Evolutionary conservation across 2,888 invertebrate genomes (phyloP), one percentile per base, ranked within the genome.

Genomic region (Leptinotarsa tumamoca): DNA sequence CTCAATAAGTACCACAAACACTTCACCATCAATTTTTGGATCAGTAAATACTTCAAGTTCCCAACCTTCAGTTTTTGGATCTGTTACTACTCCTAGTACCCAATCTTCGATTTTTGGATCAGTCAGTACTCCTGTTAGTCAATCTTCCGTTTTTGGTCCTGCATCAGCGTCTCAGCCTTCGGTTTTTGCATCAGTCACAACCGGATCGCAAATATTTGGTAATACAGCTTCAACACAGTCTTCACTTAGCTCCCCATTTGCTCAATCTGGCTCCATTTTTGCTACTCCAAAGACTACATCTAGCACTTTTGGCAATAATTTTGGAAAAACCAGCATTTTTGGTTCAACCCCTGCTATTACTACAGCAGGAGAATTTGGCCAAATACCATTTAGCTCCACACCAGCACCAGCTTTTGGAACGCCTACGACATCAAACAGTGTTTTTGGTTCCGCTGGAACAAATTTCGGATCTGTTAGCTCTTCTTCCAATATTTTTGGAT

Each of bases 361-460:
- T 54, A 80, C 79, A 76, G 68, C 72, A 27, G 80, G 80, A 81
- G 81, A 80, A 23, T 66, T 78, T 51, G 61, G 63, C 17, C 33
- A 63, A 43, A 5, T 75, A 51, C 72, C 78, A 21, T 69, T 69
- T 18, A 23, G 69, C 21, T 17, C 69, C 56, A 70, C 75, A 63
- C 79, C 90, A 21, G 86, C 84, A 18, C 63, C 87, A 74, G 88
- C 76, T 61, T 80, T 80, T 72, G 86, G 81, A 79, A 83, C 79
- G 63, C 68, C 82, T 4, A 75, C 82, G 66, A 75, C 77, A 58
- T 17, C 84, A n/a, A 74, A 73, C 51, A 79, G 75, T 71, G 66
- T 76, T 56, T 85, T 86, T 79, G 84, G 82, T 33, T 73, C 80
- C 56, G 72, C 73, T 67, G 58, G 61, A 52, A 17, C 71, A 43